Conservation (phyloP, 2,888 invertebrate species). For the Nasonia oneida region DNA sequence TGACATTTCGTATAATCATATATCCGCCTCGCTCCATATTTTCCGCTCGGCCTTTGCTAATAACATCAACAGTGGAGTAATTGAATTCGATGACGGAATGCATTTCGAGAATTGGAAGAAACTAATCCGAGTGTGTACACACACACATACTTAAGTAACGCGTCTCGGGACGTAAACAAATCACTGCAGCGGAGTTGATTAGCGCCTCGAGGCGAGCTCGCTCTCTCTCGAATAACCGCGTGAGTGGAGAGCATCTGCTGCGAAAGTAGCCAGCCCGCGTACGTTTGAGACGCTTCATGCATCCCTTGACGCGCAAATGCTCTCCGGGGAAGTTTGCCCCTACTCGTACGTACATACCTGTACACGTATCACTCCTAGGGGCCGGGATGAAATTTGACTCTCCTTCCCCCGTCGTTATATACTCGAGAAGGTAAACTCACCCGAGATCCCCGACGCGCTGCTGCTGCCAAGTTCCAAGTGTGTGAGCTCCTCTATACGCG, state of each 20-base stretch:
- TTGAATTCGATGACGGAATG: neutral
- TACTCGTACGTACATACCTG: neutral
- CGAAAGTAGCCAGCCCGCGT: neutral
- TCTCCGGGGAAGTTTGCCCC: conserved; percentile 18
- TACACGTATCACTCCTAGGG: conserved; percentile 10
- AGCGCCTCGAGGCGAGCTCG: conserved; percentile 33
- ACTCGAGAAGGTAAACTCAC: neutral
- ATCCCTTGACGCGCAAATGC: conserved; percentile 13
- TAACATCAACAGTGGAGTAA: neutral
- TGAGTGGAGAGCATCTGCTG: neutral
- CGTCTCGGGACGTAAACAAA: neutral
- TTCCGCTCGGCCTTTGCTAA: too few species aligned
- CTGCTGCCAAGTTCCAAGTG: neutral
- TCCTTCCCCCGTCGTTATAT: neutral
- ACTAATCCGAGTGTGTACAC: neutral
- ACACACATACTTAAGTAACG: neutral
- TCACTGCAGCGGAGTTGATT: conserved; percentile 33
- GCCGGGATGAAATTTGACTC: conserved; percentile 10
- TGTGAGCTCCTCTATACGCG: neutral
- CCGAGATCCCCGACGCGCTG: neutral
- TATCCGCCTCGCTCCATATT: neutral
- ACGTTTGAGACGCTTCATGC: neutral
- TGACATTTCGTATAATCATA: neutral
- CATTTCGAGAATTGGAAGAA: neutral
- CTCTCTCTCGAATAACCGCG: neutral